Base-by-base conservation (phyloP, 2,888 invertebrate species). In the Cryptosula pallasiana region DNA sequence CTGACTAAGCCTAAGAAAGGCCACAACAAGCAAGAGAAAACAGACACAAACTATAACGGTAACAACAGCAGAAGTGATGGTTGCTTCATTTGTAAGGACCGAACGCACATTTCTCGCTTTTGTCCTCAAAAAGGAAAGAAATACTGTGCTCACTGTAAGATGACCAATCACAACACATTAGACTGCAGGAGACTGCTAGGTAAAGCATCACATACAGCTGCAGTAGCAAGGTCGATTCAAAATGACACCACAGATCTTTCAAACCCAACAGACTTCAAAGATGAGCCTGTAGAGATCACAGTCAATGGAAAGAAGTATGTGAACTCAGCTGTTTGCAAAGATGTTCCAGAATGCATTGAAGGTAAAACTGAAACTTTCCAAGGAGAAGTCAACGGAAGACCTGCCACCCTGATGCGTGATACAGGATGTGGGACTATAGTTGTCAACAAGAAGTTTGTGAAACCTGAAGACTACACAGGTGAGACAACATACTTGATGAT, bases 21-120 rank as follows among this genome's bases (percentile, higher is more conserved):
- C 45, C 9, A 45, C 45, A 45, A 13, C 9, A 45, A 45, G 20
- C 9, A 20, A 20, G 9, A 13, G 45, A 20, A 45, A 45, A 45
- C 9, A 9, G 20, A 9, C 9, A 9, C 45, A 13, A 20, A 9
- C 45, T 9, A 20, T 20, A 45, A 45, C 45, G 20, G 45, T 9
- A 20, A 45, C 20, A 20, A 9, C 45, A n/a, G 55, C 25, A 55
- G 25, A 55, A 55, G 9, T 25, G 23, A 55, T 55, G 55, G 55
- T 55, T 55, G 55, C 55, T 55, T 55, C 55, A 55, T 55, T n/a
- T 55, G 55, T 25, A 55, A 55, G 25, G 55, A 55, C 25, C 16
- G 23, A 25, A 23, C 55, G 25, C 55, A 55, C 55, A 55, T 55
- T 55, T 20, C 55, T 55, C 55, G 55, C 25, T 3, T 23, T n/a